Percentiles rank a stretch among this genome's conserved stretches.
These are phyloP conservation scores for Adrianichthys oophorus DNA, from an alignment of 2,797 vertebrate species.

Conservation along the genomic window DNA sequence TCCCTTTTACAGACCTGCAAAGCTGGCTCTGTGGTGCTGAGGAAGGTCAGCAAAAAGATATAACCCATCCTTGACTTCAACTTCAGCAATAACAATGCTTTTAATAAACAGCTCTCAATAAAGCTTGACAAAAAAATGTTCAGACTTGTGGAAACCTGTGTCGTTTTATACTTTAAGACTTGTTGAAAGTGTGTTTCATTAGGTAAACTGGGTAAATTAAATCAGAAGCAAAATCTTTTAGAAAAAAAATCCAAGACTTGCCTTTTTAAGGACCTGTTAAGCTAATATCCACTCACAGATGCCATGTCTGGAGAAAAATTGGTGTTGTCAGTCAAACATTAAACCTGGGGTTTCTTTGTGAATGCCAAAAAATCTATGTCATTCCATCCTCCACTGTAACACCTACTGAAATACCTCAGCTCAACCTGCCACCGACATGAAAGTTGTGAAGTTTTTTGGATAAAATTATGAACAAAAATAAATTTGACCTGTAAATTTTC, in stretches of 20 bases:
- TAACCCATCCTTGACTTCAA: conserved; percentile 44
- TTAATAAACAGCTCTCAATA: conserved; percentile 47
- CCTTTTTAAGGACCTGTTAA: conserved; percentile 1
- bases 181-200: too few species aligned
- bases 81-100: neutral
- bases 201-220: too few species aligned
- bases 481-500: too few species aligned
- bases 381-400: neutral
- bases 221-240: too few species aligned
- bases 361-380: neutral
- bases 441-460: neutral
- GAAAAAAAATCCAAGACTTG: neutral
- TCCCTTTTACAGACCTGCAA: conserved; percentile 67
- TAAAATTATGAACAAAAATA: too few species aligned
- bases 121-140: too few species aligned
- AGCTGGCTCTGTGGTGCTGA: conserved; percentile 65
- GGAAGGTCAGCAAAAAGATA: conserved; percentile 79
- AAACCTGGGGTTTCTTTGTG: conserved; percentile 1
- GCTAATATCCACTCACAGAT: conserved; percentile 4
- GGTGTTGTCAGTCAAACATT: conserved; percentile 6
- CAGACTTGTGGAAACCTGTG: too few species aligned
- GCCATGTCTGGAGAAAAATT: conserved; percentile 13
- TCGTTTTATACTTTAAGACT: too few species aligned
- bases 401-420: too few species aligned
- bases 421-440: too few species aligned